Evolutionary conservation across 2,113 vertebrate species (phyloP).

Genomic region (Anoplopoma fimbria): DNA sequence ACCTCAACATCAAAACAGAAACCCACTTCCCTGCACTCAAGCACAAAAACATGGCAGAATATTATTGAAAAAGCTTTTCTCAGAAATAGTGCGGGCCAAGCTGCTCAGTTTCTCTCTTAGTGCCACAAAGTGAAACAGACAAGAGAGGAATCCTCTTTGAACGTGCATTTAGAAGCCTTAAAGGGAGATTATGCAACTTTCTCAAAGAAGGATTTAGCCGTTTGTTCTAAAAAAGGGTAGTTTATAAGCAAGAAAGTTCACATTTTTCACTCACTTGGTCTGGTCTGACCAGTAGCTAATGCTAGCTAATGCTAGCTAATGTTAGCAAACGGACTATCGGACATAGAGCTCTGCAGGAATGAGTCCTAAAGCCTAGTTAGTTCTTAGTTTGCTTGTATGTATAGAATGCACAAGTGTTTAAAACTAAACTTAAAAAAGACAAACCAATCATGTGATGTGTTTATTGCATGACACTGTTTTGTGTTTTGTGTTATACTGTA

Average conservation of each 20-base stretch:
- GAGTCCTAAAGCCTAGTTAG: too few species aligned
- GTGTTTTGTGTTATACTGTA: not conserved
- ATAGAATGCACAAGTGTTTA: not conserved
- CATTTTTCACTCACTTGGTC: not conserved
- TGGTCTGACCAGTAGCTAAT: not conserved
- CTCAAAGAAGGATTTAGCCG: not conserved
- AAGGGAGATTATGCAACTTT: not conserved
- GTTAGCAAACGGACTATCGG: too few species aligned
- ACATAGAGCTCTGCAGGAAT: too few species aligned
- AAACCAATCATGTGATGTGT: not conserved
- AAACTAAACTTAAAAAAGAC: not conserved
- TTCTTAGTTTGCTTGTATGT: not conserved
- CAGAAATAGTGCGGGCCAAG: constrained; percentile 9
- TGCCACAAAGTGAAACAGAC: constrained; percentile 4
- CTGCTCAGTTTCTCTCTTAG: constrained; percentile 6
- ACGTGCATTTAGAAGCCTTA: not conserved
- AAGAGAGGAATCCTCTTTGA: not conserved
- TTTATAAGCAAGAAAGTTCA: not conserved
- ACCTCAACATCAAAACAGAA: constrained; percentile 29
- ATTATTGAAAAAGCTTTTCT: not conserved
- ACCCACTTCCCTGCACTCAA: not conserved
- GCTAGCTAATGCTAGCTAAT: not conserved
- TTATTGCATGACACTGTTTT: not conserved
- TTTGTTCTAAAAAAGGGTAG: not conserved
- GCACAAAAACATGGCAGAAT: constrained; percentile 12